phyloP scores from a whole-genome alignment of 2,113 vertebrate species.

The Odocoileus hemionus region DNA sequence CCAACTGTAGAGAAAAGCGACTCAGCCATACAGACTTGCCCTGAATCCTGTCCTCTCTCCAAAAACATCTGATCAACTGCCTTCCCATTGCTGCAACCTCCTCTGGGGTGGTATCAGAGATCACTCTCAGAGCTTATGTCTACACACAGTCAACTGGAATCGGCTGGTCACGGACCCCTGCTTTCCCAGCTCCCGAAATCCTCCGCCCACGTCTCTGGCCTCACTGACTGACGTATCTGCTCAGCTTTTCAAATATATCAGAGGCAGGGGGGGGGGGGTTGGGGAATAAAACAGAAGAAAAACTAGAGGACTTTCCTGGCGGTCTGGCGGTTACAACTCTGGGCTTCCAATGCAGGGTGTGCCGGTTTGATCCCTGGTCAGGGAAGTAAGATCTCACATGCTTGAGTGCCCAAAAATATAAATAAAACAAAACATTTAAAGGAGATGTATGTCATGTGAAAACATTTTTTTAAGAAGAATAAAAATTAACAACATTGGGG shows the following conservation, averaged over 20 bases:
- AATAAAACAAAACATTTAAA: background rate
- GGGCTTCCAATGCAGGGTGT: background rate
- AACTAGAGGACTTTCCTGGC: background rate
- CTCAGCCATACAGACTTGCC: rapidly evolving
- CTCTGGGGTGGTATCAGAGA: background rate
- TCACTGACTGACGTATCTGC: background rate
- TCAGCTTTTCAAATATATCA: rapidly evolving
- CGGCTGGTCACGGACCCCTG: rapidly evolving
- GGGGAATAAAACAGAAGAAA: background rate
- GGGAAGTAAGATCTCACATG: background rate
- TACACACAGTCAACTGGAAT: background rate
- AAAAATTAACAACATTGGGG: rapidly evolving
- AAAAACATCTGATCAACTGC: background rate
- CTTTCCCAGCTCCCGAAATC: rapidly evolving
- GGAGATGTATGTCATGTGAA: background rate
- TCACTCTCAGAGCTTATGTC: background rate
- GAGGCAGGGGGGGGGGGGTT: rapidly evolving
- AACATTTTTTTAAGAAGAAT: background rate
- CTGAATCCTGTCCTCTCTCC: background rate
- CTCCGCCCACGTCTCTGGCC: rapidly evolving
- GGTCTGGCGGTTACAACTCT: rapidly evolving
- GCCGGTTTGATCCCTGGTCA: background rate
- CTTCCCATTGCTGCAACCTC: background rate
- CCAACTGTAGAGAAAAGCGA: background rate
- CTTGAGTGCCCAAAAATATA: background rate